Evolutionary conservation across 2,113 vertebrate species (phyloP).

Genomic region (Brienomyrus longianalis): DNA sequence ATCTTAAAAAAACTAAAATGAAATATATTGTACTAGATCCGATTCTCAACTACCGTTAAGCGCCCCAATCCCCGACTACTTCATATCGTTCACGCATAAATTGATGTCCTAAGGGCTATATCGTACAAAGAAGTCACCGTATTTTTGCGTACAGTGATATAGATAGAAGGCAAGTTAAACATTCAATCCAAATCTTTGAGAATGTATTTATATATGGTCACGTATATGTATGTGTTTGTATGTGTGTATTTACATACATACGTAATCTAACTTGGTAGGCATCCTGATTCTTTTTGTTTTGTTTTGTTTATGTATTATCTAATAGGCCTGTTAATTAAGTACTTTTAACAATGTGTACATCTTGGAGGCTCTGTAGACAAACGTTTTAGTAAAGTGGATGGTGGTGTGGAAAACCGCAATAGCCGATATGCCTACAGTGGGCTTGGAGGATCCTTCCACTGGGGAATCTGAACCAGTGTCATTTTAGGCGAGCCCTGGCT

Average conservation of each 20-base stretch:
- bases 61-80: neutral
- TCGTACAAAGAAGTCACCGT: neutral
- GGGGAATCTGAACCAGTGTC: neutral
- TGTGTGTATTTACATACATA: neutral
- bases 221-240: neutral
- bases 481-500: neutral
- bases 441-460: neutral
- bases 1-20: neutral
- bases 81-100: neutral
- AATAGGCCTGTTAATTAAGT: neutral
- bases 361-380: neutral
- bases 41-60: neutral
- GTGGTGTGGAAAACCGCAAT: neutral
- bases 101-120: neutral
- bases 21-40: neutral
- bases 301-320: neutral
- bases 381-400: neutral
- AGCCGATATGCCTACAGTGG: neutral
- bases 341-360: neutral
- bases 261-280: neutral
- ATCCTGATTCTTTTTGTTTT: neutral
- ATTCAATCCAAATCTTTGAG: neutral
- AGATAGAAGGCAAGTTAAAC: neutral
- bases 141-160: neutral
- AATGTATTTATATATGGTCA: neutral